Evolutionary conservation across 2,888 invertebrate genomes (phyloP), one percentile per base, ranked within the genome.

Genomic region (Falcaria lacertinaria): DNA sequence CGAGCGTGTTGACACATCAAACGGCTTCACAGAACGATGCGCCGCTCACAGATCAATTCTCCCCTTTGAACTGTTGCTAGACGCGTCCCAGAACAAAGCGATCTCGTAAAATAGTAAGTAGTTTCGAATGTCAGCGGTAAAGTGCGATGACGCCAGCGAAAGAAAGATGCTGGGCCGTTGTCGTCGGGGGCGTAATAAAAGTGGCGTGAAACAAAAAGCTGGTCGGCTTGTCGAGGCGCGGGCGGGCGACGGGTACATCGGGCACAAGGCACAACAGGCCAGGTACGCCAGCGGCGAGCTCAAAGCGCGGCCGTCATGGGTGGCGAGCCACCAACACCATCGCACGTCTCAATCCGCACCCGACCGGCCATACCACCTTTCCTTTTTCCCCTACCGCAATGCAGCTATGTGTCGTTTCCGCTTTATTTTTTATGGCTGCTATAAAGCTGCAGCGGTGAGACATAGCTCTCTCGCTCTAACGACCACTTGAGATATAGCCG

Each of bases 271-370:
- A 44, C 52, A 28, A 28, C 28, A 28, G 49, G 47, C 39, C 74
- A 73, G 74, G 74, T 74, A 73, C 57, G 64, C 61, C 60, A 56
- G 62, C 45, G 45, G 49, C 42, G 55, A 64, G 67, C 74, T 81
- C 87, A 87, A 87, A 87, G 88, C 81, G 71, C 67, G 67, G 74
- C 78, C 88, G 84, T 81, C 89, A 83, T 88, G 89, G 89, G 89
- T 89, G 89, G 88, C 88, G 77, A 81, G 87, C 85, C 83, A 80
- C 82, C 87, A 78, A 83, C 89, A 85, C 86, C 85, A 80, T 82
- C 80, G 84, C 88, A 88, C 88, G 85, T 88, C 89, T 87, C 88
- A 89, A 90, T 89, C 89, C 88, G 86, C 87, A 80, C 85, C 83
- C 80, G 83, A 78, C 82, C 80, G 74, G 70, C 82, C 83, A 84